phyloP scores from a whole-genome alignment of 2,113 vertebrate genomes.

The Hippocampus zosterae region DNA sequence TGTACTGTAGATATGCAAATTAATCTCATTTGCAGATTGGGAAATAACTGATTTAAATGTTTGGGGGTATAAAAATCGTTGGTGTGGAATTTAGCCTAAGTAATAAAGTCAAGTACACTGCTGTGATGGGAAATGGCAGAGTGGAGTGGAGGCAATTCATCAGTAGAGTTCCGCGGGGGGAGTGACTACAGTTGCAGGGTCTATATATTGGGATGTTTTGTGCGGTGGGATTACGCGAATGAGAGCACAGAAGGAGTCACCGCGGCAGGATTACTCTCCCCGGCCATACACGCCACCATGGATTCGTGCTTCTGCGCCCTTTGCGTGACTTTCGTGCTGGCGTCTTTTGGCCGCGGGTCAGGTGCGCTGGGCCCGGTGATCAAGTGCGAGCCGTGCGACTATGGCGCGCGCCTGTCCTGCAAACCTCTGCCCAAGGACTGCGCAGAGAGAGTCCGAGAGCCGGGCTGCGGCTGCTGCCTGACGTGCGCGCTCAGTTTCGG shows the following conservation, averaged over 20 bases:
- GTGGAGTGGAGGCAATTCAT: constrained; percentile 36
- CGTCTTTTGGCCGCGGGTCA: constrained; percentile 57
- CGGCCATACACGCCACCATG: constrained; percentile 50
- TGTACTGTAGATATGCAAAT: too few relatives aligned
- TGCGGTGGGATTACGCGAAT: constrained; percentile 62
- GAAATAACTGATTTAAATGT: neutral
- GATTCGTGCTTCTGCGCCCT: constrained; percentile 67
- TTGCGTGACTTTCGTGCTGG: constrained; percentile 69
- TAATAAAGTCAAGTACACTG: neutral
- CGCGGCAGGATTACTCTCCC: constrained; percentile 11
- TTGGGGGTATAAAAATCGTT: neutral
- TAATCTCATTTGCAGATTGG: neutral
- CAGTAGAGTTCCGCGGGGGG: constrained; percentile 75
- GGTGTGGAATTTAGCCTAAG: neutral
- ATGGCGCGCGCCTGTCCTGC: constrained; percentile 77
- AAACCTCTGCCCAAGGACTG: constrained; percentile 77
- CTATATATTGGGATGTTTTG: constrained; percentile 79
- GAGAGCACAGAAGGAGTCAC: constrained; percentile 27
- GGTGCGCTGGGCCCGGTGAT: constrained; percentile 79
- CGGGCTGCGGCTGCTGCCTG: constrained; percentile 90
- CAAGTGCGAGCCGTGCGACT: constrained; percentile 85
- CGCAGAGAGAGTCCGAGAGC: constrained; percentile 81
- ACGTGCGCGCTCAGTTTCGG: constrained; percentile 81
- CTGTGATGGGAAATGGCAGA: constrained; percentile 27
- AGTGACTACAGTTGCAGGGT: constrained; percentile 75